Base-by-base conservation (phyloP, 1,140 invertebrate species). In the Homalodisca vitripennis region DNA sequence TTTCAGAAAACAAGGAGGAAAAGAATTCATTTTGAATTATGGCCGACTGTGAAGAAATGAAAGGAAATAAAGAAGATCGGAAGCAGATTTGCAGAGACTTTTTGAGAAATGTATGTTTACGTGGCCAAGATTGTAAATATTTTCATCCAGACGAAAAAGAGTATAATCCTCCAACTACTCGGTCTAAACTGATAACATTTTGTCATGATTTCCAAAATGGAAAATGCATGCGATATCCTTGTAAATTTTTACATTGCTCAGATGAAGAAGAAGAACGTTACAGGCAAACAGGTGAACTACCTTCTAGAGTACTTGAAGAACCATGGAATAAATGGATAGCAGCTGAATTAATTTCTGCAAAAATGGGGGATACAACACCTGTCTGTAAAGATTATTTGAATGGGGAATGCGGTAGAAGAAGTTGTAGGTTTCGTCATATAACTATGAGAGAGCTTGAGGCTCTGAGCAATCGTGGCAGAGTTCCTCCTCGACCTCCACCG, bases 121-220 rank as follows among this genome's bases (percentile, higher is more conserved):
- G 92, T 14, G 91, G 91, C 12, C 89, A 88, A 73, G 85, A 86
- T 46, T 95, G 93, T 79, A 91, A 91, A 73, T 92, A 86, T 75
- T 82, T 85, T 27, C 90, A 92, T 75, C 84, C 85, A 2, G 78
- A 79, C 67, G 84, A 86, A 72, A 79, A 79, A 74, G 91, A 91
- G 72, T 92, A 87, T 74, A 81, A 85, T 29, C 90, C 92, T 75
- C 84, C 84, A 2, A 78, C 63, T 20, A 64, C 62, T 66, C 66
- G 70, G 31, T 51, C 55, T 26, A 73, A 68, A 51, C 46, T 69
- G 57, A 69, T 72, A 63, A 81, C 85, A n/a, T 93, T 94, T 77
- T 94, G 92, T 76, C 91, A 93, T 77, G 92, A 94, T 77, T 93
- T 85, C 80, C 92, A 93, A 78, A 93, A 93, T 78, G 87, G 85